Evolutionary conservation across 2,888 invertebrate genomes (phyloP).

Genomic region (Mycalesis mineus): DNA sequence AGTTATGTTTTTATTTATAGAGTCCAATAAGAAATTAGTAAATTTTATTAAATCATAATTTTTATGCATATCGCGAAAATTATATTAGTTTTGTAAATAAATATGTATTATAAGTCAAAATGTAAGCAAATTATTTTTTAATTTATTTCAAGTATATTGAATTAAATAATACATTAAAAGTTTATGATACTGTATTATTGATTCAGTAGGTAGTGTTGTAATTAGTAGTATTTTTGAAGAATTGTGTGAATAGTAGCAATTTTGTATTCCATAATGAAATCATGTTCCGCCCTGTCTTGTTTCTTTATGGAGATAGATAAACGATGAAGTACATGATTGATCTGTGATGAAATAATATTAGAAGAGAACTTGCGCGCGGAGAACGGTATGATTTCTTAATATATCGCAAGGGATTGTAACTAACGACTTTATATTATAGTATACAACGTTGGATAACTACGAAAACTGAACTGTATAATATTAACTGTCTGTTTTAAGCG

Average conservation of each 20-base stretch:
- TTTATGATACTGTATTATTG: slow-evolving; percentile 36
- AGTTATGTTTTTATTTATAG: slow-evolving; percentile 69
- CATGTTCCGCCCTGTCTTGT: slow-evolving; percentile 54
- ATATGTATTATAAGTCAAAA: slow-evolving; percentile 37
- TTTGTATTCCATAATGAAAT: slow-evolving; percentile 45
- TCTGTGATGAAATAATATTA: slow-evolving; percentile 73
- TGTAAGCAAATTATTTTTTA: slow-evolving; percentile 46
- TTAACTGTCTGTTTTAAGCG: slow-evolving; percentile 63
- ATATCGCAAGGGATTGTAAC: slow-evolving; percentile 29
- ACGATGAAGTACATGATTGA: slow-evolving; percentile 70
- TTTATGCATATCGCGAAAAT: slow-evolving; percentile 62
- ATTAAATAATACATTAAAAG: slow-evolving; percentile 14
- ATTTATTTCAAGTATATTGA: slow-evolving; percentile 22
- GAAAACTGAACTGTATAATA: slow-evolving; percentile 57
- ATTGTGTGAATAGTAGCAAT: slow-evolving; percentile 39
- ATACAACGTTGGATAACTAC: slow-evolving; percentile 43
- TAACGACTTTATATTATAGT: slow-evolving; percentile 22
- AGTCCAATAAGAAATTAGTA: slow-evolving; percentile 54
- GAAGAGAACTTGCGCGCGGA: slow-evolving; percentile 53
- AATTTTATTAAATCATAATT: slow-evolving; percentile 57
- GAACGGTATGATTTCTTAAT: slow-evolving; percentile 46
- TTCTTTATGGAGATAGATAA: slow-evolving; percentile 47
- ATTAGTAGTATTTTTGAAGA: slow-evolving; percentile 44
- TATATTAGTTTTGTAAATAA: slow-evolving; percentile 59
- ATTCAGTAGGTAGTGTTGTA: slow-evolving; percentile 31